Evolutionary conservation across 2,888 invertebrate genomes (phyloP).

Genomic region (Drosophila yooni): DNA sequence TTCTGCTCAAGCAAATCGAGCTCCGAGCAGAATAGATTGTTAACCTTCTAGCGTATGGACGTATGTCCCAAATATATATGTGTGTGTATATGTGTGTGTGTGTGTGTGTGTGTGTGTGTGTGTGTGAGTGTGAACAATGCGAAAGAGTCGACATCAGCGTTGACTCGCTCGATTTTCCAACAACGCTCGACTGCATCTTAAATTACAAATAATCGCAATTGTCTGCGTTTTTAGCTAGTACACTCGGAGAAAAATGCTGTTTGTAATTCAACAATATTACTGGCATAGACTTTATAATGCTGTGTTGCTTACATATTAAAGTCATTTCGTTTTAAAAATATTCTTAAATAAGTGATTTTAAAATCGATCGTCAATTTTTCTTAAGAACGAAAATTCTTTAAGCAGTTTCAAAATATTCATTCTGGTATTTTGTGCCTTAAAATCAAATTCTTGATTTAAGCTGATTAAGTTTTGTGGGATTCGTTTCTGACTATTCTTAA

Average conservation of each 20-base stretch:
- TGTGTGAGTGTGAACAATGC: conserved; percentile 32
- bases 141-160: conserved; percentile 64
- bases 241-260: neutral
- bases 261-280: neutral
- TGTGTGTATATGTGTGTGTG: neutral
- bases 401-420: neutral
- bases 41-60: conserved; percentile 60
- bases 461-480: neutral
- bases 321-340: neutral
- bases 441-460: too few relatives aligned
- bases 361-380: neutral
- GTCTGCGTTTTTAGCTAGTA: conserved; percentile 50
- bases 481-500: too few relatives aligned
- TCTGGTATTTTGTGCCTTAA: neutral
- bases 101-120: neutral
- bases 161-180: conserved; percentile 78
- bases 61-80: conserved; percentile 5
- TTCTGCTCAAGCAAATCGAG: conserved; percentile 33
- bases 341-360: neutral
- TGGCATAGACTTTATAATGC: neutral
- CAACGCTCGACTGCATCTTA: conserved; percentile 83
- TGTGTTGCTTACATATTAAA: neutral
- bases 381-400: neutral
- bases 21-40: conserved; percentile 56
- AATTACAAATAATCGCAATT: conserved; percentile 84